Evolutionary conservation across 2,888 invertebrate species (phyloP).

Genomic region (Spisula subtruncata): DNA sequence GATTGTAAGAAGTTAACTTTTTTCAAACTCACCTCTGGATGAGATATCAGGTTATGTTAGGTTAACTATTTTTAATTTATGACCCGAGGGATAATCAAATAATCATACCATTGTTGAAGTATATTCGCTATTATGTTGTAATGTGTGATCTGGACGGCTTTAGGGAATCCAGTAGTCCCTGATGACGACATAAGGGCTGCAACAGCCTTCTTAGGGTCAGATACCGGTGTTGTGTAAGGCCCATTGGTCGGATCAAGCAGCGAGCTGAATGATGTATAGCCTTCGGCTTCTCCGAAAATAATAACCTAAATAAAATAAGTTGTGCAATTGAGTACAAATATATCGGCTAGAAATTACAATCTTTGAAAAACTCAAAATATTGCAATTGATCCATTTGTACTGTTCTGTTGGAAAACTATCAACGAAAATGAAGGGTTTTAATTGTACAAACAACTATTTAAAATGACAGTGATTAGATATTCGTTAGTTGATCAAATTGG

Average conservation of each 20-base stretch:
- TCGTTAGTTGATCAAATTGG: no score
- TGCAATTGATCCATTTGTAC: neutral
- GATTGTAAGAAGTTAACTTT: no score
- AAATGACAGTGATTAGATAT: no score
- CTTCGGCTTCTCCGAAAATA: conserved; percentile 59
- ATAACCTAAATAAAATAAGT: conserved; percentile 53
- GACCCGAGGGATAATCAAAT: neutral
- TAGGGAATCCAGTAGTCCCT: conserved; percentile 94
- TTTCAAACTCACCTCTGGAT: no score
- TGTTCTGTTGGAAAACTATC: no score
- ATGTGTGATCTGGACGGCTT: conserved; percentile 93
- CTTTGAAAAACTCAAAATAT: neutral
- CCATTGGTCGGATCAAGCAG: conserved; percentile 42
- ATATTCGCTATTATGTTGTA: conserved; percentile 75
- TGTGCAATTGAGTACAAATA: no score
- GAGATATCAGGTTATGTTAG: neutral
- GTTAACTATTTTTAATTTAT: neutral
- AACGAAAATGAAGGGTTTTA: no score
- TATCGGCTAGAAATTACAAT: no score
- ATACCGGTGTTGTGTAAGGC: conserved; percentile 26
- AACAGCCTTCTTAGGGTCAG: conserved; percentile 55
- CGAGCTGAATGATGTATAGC: conserved; percentile 50
- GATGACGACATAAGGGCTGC: conserved; percentile 90
- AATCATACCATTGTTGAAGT: conserved; percentile 31
- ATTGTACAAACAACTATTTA: no score